Evolutionary conservation across 2,797 vertebrate species (phyloP), one percentile per base, ranked within the genome.

Genomic region (Balearica regulorum): DNA sequence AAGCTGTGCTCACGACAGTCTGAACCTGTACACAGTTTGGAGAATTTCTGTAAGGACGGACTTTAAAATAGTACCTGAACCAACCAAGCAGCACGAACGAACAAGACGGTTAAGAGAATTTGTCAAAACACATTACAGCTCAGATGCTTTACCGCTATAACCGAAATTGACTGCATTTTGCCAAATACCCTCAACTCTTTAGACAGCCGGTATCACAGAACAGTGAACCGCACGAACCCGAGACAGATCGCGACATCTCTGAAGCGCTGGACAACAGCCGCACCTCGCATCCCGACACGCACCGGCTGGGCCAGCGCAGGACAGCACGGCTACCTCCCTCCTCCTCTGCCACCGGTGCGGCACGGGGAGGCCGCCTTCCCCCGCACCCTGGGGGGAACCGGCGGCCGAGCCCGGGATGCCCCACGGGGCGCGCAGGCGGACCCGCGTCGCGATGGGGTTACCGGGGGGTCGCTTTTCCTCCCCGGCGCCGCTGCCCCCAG

Each of bases 171-270:
- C 48, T 3, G 10, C 4, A 13, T 61, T 49, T 46, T 39, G 16
- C 58, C 54, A 29, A n/a, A 91, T 0, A 1, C 15, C 44, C 44
- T 44, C 53, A 78, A 44, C 53, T 49, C 55, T 19, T 69, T 0
- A 4, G 72, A 2, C 53, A 13, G 58, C 14, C 48, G 6, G 1
- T 16, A 37, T 5, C 35, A 7, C 72, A 1, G 37, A 37, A 6
- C 1, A 11, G 51, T 0, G 51, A 77, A 16, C 51, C 12, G n/a
- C 48, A 6, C 9, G 22, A 41, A 39, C 0, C 11, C 62, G 10
- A 29, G 22, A 2, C 55, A 5, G 13, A 83, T 2, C 25, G 51
- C 57, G 37, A 21, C 64, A 29, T 1, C 60, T 2, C 79, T 0
- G 41, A 54, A 28, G 43, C 13, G 25, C 65, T 2, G 60, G 49